Evolutionary conservation across 2,888 invertebrate species (phyloP).

Genomic region (Spilarctia lutea): DNA sequence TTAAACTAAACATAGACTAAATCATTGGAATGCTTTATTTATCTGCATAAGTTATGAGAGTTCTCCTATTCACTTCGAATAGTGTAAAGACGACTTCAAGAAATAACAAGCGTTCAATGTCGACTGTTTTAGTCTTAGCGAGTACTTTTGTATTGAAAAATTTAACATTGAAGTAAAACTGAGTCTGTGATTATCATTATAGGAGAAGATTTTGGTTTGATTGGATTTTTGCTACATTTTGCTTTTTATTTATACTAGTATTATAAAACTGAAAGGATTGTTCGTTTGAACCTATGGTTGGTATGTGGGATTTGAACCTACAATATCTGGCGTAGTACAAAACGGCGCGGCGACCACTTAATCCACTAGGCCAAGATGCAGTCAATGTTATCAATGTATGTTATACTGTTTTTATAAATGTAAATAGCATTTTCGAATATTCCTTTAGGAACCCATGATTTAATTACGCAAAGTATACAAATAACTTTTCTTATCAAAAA

Average conservation of each 20-base stretch:
- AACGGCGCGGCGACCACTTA: no score
- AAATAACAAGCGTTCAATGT: background rate
- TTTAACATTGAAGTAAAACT: background rate
- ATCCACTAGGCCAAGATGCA: no score
- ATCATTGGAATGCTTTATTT: background rate
- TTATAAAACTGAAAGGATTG: background rate
- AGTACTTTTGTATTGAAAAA: background rate
- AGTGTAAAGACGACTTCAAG: background rate
- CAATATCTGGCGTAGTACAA: no score
- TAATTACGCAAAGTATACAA: background rate
- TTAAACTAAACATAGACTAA: no score
- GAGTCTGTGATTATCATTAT: background rate
- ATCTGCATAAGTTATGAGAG: background rate
- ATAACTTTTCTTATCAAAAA: no score
- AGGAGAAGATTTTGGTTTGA: background rate
- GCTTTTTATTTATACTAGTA: background rate
- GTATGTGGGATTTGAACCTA: no score
- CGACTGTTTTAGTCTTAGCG: background rate
- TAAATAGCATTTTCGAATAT: no score
- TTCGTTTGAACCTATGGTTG: no score
- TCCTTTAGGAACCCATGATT: background rate
- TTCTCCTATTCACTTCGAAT: background rate
- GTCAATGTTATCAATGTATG: no score
- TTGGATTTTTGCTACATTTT: background rate
- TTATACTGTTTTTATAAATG: no score